Base-by-base conservation (phyloP, 2,113 vertebrate genomes). In the Saguinus midas region DNA sequence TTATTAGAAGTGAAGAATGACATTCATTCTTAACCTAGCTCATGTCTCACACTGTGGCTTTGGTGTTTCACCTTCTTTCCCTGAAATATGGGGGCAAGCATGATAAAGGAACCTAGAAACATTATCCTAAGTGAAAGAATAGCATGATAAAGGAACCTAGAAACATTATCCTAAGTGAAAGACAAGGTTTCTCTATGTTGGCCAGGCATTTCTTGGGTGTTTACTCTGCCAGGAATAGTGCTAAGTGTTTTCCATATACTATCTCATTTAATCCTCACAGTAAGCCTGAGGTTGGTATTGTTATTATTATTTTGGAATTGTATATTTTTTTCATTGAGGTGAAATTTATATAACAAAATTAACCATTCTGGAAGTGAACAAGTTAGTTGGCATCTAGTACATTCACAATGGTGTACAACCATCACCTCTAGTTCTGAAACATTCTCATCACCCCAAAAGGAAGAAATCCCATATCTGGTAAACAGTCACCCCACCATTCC, bases 1-100 rank as follows among this genome's bases (percentile, higher is more conserved):
- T 66, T 66, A 76, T 82, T 61, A 85, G n/a, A 52, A 95, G 72
- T 68, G 90, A 93, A 76, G 45, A 94, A 79, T 45, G 32, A 85
- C 9, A 16, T 61, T 94, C 11, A 64, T 7, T 61, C 73, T 88
- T 84, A 78, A 57, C 91, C 55, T 86, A 68, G 85, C 66, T 96
- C n/a, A 45, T 37, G 61, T 72, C 52, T 96, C 72, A 50, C 21
- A n/a, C 52, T 20, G 52, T 91, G 10, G 8, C 86, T 96, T 91
- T 92, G 52, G 58, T 45, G 17, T 78, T 96, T 95, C 27, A 88
- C 27, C 10, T 3, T 50, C 57, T 93, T 94, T 76, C 45, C 94
- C 40, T 91, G 80, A 94, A 78, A 93, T 27, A 52, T 14, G n/a
- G 23, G 35, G 23, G 13, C 13, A 86, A 73, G 32, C 76, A 45